phyloP scores from a whole-genome alignment of 2,888 invertebrate genomes.

The Leptopilina syphax region DNA sequence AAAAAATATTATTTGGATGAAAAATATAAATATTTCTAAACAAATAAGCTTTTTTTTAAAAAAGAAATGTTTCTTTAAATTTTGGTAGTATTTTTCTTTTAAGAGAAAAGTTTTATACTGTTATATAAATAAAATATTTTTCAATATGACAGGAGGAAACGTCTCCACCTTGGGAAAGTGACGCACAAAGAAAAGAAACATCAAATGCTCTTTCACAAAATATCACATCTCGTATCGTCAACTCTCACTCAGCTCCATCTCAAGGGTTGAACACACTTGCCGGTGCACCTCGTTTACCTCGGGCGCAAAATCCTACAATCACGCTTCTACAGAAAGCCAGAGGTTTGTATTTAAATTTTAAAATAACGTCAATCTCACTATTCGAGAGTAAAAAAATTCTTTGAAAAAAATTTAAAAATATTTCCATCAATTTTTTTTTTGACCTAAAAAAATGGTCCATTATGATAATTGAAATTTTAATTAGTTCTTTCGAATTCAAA shows the following conservation, averaged over 20 bases:
- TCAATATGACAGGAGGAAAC: slow-evolving; percentile 48
- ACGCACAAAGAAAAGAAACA: slow-evolving; percentile 60
- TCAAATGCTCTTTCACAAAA: slow-evolving; percentile 59
- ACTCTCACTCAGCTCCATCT: slow-evolving; percentile 81
- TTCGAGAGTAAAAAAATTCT: no score
- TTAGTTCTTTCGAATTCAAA: no score
- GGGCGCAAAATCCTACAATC: slow-evolving; percentile 91
- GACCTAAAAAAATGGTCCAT: no score
- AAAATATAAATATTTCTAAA: no score
- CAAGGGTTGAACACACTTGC: slow-evolving; percentile 79
- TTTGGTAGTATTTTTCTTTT: not conserved
- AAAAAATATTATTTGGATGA: no score
- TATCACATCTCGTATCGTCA: slow-evolving; percentile 71
- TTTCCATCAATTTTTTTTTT: no score
- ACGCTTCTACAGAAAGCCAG: slow-evolving; percentile 92
- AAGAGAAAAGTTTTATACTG: not conserved
- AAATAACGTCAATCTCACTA: not conserved
- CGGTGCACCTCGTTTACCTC: slow-evolving; percentile 80
- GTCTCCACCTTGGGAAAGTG: slow-evolving; percentile 65
- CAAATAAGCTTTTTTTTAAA: no score
- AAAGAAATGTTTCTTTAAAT: not conserved
- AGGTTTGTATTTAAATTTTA: slow-evolving; percentile 79
- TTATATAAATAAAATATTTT: not conserved
- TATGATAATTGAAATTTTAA: no score
- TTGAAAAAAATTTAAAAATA: not conserved